Conservation (phyloP, 2,113 vertebrate species). For the Ammospiza nelsoni region DNA sequence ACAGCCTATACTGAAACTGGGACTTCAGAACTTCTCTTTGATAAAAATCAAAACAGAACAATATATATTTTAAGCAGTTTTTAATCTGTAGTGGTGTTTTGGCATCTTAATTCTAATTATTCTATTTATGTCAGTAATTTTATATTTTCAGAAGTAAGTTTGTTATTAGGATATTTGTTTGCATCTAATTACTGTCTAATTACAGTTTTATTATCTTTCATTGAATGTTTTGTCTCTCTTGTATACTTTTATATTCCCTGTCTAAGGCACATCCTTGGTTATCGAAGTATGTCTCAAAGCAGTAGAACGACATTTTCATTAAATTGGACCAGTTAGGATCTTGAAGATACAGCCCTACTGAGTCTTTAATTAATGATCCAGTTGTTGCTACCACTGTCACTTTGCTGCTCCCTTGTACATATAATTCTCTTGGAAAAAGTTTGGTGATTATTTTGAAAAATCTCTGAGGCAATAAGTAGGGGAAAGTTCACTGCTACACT, state of each 20-base stretch:
- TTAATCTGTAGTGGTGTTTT: background rate
- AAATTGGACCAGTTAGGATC: background rate
- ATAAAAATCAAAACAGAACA: background rate
- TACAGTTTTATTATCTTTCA: background rate
- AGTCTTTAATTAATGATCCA: background rate
- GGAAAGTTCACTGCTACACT: background rate
- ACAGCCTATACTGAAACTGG: background rate
- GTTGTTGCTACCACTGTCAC: background rate
- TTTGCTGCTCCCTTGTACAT: background rate
- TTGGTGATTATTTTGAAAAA: background rate
- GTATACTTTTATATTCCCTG: background rate
- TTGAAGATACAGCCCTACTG: background rate
- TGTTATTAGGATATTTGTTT: background rate
- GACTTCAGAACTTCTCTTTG: background rate
- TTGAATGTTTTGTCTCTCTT: background rate
- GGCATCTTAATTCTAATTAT: background rate
- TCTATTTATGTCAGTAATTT: background rate
- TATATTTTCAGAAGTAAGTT: background rate
- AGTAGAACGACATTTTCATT: background rate
- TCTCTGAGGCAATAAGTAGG: background rate
- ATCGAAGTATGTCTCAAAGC: fast-evolving
- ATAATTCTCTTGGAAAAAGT: background rate
- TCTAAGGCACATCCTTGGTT: background rate
- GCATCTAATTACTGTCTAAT: background rate
- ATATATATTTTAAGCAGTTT: background rate